phyloP scores from a whole-genome alignment of 2,113 vertebrate species.

The Cryptotis parvus region DNA sequence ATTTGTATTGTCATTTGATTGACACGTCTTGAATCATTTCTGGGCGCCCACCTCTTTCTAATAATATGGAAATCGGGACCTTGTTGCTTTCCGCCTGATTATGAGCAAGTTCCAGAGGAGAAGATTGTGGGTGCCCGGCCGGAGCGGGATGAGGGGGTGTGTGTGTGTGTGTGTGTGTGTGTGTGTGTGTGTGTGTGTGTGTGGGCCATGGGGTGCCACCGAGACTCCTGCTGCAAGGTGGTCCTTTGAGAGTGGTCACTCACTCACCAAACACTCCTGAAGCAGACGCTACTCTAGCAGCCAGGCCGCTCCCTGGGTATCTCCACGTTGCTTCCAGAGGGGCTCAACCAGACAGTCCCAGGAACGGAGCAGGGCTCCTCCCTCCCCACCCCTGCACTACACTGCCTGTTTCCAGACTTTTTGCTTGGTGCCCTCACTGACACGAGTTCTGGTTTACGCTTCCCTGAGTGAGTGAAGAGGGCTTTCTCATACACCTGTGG shows the following conservation, averaged over 20 bases:
- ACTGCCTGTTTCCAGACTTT: too few species aligned
- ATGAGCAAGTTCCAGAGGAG: constrained; percentile 5
- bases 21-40: constrained; percentile 74
- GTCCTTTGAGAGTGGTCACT: neutral
- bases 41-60: constrained; percentile 70
- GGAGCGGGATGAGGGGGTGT: too few species aligned
- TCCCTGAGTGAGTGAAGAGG: too few species aligned
- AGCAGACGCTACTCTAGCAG: fast-evolving
- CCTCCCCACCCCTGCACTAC: too few species aligned
- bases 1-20: constrained; percentile 59
- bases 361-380: too few species aligned
- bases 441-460: too few species aligned
- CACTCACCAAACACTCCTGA: neutral
- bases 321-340: too few species aligned
- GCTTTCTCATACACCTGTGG: too few species aligned
- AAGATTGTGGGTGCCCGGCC: neutral
- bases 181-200: neutral
- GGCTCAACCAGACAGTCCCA: too few species aligned
- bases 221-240: neutral
- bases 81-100: constrained; percentile 59
- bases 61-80: constrained; percentile 73
- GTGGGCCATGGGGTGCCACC: neutral
- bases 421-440: too few species aligned
- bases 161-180: neutral
- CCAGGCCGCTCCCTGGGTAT: neutral